Base-by-base conservation (phyloP, 1,140 invertebrate genomes). In the Muscidifurax raptorellus region DNA sequence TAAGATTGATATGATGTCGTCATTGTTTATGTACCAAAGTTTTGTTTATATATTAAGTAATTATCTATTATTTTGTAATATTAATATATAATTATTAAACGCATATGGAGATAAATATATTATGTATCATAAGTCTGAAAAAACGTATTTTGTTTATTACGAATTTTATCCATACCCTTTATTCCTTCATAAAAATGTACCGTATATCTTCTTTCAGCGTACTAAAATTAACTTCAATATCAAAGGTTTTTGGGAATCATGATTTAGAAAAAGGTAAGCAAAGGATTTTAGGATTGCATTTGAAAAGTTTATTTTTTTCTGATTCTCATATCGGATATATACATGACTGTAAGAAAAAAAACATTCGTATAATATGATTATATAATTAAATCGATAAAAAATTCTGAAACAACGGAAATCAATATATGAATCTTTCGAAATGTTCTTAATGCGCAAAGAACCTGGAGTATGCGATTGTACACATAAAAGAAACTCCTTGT, bases 11-110 rank as follows among this genome's bases (percentile, higher is more conserved):
- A 82, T 85, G 66, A 36, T 82, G 79, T 85, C 79, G 89, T 91
- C 90, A 92, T 92, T 92, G 89, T 92, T 92, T 92, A 91, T 91
- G 90, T 92, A 93, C 92, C 92, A 93, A 93, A 93, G 92, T 91
- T 82, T 81, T 82, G 72, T 85, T 93, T 92, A 91, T 90, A 89
- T 90, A 90, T 91, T 92, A 91, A 91, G 89, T 92, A 91, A 91
- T 92, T 91, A 89, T 91, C 86, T 87, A 90, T 92, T 92, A 90
- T 88, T 91, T 92, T 92, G 87, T 92, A 92, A 91, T 90, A 92
- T 92, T 91, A 89, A 90, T 59, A 69, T 91, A 92, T 89, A 90
- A 91, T 91, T 93, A 91, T 90, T 89, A 88, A 91, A 92, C 90
- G 89, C 89, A 89, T 91, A 91, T 92, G 89, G 87, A 90, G 87